Evolutionary conservation across 2,888 invertebrate genomes (phyloP).

Genomic region (Adineta ricciae): DNA sequence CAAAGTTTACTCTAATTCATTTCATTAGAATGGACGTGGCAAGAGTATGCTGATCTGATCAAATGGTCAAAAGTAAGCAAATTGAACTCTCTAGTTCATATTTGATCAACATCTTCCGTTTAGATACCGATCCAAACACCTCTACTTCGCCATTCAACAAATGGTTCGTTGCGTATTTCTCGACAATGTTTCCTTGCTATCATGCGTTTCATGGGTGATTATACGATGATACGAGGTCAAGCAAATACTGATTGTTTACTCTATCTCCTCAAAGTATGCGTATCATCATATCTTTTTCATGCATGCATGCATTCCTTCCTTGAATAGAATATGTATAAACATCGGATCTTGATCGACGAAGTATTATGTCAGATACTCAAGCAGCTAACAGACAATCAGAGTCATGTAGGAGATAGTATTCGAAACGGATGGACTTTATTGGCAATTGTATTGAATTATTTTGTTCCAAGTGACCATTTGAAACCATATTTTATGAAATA

Average conservation of each 20-base stretch:
- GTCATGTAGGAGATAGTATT: constrained; percentile 73
- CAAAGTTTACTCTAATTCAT: no score
- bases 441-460: constrained; percentile 88
- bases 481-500: constrained; percentile 88
- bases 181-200: constrained; percentile 81
- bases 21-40: constrained; percentile 73
- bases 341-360: constrained; percentile 78
- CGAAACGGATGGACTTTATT: constrained; percentile 91
- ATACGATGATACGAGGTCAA: constrained; percentile 63
- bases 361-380: constrained; percentile 96
- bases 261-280: constrained; percentile 73
- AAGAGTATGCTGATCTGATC: constrained; percentile 85
- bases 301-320: constrained; percentile 35
- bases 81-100: no score
- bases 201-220: constrained; percentile 87
- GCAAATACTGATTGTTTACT: constrained; percentile 92
- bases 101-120: not conserved
- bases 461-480: constrained; percentile 80
- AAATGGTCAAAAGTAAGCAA: constrained; percentile 68
- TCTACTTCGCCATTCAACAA: constrained; percentile 54
- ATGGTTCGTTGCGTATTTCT: constrained; percentile 55
- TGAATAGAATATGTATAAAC: constrained; percentile 79
- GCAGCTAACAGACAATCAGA: constrained; percentile 91
- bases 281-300: not conserved
- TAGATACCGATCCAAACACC: constrained; percentile 65